Base-by-base conservation (phyloP, 2,888 invertebrate genomes). In the Apocheima hispidaria region DNA sequence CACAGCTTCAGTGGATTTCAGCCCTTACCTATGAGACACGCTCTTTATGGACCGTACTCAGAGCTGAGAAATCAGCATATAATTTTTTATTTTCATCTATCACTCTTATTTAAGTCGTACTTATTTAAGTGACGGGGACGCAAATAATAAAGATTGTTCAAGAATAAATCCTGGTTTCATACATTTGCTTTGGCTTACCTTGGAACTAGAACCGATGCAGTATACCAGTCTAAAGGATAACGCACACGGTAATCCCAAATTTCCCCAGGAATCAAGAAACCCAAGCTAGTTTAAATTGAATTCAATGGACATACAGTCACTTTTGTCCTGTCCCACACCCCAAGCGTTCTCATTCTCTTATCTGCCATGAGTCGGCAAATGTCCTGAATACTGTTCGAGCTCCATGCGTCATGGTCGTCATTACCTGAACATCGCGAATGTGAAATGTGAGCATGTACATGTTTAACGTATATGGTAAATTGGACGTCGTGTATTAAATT, bases 351-450 rank as follows among this genome's bases (percentile, higher is more conserved):
- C 85, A 79, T 84, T 85, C 76, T 82, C 83, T 86, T 86, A 86
- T 86, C 86, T 84, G 69, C 73, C 77, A 75, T 84, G 86, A 86
- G 74, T 84, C 74, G 72, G 78, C 82, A 43, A 85, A 81, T 78
- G 79, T 76, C 70, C 71, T 82, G 85, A 85, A 85, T 82, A 77
- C 78, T 77, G 77, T 78, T 76, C 71, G 73, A 77, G 75, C 73
- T 72, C 72, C 74, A 79, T 81, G 79, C 83, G 83, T 85, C 86
- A 86, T 83, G 80, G 77, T 75, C 74, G 75, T 78, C 83, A 83
- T 84, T 86, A 86, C 86, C 84, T 83, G 82, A 52, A 43, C 48
- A 52, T 57, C 61, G 38, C 23, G 23, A 51, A 55, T 60, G 50
- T 55, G 50, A 38, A 50, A 50, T 54, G 43, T 41, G 23, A 14